Conservation (phyloP, 2,797 vertebrate genomes). For the Paedocypris micromegethes region DNA sequence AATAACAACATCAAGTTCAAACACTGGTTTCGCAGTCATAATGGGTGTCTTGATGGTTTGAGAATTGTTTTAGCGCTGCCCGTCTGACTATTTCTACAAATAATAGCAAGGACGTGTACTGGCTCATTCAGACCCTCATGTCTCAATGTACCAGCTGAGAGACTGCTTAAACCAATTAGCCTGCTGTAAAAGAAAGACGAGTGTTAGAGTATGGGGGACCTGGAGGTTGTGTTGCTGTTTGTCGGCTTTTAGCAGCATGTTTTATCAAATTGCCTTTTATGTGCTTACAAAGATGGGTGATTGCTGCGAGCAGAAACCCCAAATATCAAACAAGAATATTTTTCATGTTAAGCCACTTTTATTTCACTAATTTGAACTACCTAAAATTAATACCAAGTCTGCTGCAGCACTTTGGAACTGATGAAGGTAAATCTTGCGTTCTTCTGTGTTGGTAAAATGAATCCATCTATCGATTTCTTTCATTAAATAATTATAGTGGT, state of each 20-base stretch:
- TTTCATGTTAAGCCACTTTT: not conserved
- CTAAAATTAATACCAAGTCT: no score
- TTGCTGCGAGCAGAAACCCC: not conserved
- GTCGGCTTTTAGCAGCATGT: conserved; percentile 6
- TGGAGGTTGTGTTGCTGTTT: conserved; percentile 17
- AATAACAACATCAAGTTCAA: no score
- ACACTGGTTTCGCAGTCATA: no score
- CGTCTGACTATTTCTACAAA: conserved; percentile 40
- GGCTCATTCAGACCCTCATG: conserved; percentile 51
- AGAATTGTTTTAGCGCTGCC: conserved; percentile 41
- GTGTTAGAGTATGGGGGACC: conserved; percentile 15
- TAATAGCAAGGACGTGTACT: conserved; percentile 43
- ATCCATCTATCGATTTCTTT: no score
- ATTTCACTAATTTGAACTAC: no score
- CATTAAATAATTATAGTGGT: no score
- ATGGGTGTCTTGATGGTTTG: conserved; percentile 39
- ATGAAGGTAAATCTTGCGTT: no score
- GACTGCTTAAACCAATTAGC: conserved; percentile 41
- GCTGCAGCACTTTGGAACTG: no score
- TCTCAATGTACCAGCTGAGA: conserved; percentile 42
- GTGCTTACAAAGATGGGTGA: conserved; percentile 16
- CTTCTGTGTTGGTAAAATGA: no score
- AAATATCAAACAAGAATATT: not conserved
- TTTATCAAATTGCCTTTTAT: conserved; percentile 2
- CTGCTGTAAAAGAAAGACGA: conserved; percentile 27